phyloP scores from a whole-genome alignment of 2,888 invertebrate genomes.

The Podabrus alpinus region DNA sequence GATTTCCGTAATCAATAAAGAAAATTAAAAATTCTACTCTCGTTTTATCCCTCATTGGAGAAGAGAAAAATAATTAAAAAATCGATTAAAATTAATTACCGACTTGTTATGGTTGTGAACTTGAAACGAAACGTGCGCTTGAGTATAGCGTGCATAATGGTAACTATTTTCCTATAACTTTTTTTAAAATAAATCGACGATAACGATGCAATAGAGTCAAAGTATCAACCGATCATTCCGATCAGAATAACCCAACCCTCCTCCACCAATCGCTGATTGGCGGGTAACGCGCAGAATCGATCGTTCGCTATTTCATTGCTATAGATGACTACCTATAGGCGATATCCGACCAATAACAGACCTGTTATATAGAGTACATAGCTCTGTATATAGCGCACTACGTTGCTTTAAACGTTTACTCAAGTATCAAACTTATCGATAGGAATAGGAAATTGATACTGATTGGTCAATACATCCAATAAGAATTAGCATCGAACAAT shows the following conservation, averaged over 20 bases:
- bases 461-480: conserved; percentile 22
- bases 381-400: conserved; percentile 21
- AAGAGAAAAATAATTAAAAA: background rate
- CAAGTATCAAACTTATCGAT: conserved; percentile 13
- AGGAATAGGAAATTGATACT: conserved; percentile 11
- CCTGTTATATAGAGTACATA: conserved; percentile 33
- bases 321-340: conserved; percentile 58
- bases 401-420: conserved; percentile 26
- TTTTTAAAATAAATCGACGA: conserved; percentile 25
- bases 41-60: background rate
- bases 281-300: conserved; percentile 64
- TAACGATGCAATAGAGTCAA: conserved; percentile 49
- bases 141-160: background rate
- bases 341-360: conserved; percentile 52
- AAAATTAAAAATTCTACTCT: background rate
- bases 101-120: background rate
- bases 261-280: conserved; percentile 57
- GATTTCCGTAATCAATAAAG: background rate
- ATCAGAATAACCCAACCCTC: conserved; percentile 40
- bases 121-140: background rate
- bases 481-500: background rate
- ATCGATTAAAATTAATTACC: background rate
- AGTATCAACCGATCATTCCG: conserved; percentile 49
- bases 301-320: conserved; percentile 59
- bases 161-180: background rate